Conservation (phyloP, 1,140 invertebrate genomes). For the Pollicipes pollicipes region DNA sequence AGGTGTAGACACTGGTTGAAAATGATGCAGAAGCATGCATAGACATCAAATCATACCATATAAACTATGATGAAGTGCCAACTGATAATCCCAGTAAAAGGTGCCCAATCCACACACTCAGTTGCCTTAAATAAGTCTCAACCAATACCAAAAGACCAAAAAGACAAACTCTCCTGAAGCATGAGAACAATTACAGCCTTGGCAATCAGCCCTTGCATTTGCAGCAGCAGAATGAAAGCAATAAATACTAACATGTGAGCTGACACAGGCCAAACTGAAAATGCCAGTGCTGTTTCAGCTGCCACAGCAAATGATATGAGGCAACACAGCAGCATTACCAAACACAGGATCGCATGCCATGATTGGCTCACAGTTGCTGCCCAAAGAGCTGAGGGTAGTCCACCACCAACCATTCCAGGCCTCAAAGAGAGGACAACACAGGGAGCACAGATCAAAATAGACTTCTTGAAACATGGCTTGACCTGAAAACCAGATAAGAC, state of each 20-base stretch:
- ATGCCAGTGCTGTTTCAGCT: background rate
- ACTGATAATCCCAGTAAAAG: too few species aligned
- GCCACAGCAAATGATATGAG: background rate
- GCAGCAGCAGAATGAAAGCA: background rate
- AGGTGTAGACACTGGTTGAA: too few species aligned
- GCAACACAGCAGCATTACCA: background rate
- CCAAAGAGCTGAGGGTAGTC: background rate
- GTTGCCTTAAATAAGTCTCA: too few species aligned
- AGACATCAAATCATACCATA: too few species aligned
- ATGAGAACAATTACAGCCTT: too few species aligned
- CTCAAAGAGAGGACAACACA: background rate
- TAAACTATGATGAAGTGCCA: too few species aligned
- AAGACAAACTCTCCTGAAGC: too few species aligned
- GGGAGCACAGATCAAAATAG: background rate
- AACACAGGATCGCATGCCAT: background rate
- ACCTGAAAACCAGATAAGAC: background rate
- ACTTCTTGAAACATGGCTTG: background rate
- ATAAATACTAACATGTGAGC: background rate
- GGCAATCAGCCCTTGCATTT: background rate
- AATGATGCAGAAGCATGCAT: too few species aligned
- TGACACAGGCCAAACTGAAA: too few species aligned
- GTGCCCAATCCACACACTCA: too few species aligned
- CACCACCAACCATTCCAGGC: background rate
- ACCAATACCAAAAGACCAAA: too few species aligned
- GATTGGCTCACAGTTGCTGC: background rate